Evolutionary conservation across 2,797 vertebrate species (phyloP), one percentile per base, ranked within the genome.

Genomic region (Syndactyla subalaris): DNA sequence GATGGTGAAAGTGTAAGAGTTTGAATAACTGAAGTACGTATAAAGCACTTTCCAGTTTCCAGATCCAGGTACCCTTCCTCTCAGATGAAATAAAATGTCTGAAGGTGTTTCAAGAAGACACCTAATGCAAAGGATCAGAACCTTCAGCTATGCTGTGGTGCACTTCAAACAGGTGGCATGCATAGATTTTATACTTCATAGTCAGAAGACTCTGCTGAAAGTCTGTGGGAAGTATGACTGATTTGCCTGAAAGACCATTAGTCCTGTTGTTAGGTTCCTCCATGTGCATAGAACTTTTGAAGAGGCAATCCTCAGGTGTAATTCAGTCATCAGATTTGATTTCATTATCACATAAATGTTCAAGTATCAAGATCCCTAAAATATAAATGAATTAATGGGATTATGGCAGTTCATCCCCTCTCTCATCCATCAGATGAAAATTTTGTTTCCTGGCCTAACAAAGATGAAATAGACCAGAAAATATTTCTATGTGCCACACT

Each of bases 161-260:
- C 29, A 36, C 1, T 76, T 76, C 10, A 22, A 70, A 20, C 23
- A 38, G 6, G 18, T 38, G 5, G 0, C 2, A 1, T 21, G 54
- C 2, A 20, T 2, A 32, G 3, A 32, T 51, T 75, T 68, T 62
- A 38, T 66, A 15, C 36, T 57, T 63, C 62, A 19, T 10, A 32
- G 18, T 48, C 46, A 91, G 48, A 54, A 73, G 15, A 15, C 9
- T 78, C n/a, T 62, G 26, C 9, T 78, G 22, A 45, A 92, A 76
- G 19, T 36, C 67, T 30, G 39, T 77, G 39, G 3, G 7, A 86
- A 54, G 30, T 32, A 68, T 20, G 3, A 18, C 59, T 70, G 13
- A 8, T 72, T 86, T 62, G 4, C 19, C n/a, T 61, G 36, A 75
- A 76, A 26, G 14, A 29, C 9, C 5, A 14, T 29, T 51, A 59